Evolutionary conservation across 2,797 vertebrate genomes (phyloP), one percentile per base, ranked within the genome.

Genomic region (Pseudochromis fuscus): DNA sequence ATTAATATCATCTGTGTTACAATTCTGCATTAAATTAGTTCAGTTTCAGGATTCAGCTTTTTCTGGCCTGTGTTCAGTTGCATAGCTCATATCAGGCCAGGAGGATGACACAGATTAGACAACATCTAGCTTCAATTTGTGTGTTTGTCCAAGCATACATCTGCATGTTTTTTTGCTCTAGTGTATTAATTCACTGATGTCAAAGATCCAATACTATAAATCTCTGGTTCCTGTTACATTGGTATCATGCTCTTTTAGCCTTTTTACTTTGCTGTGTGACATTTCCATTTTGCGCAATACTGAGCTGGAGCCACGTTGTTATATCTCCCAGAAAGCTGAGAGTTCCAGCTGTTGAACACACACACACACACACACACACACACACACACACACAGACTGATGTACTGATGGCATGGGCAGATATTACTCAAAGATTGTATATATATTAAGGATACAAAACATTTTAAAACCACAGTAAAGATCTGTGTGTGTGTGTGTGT

Each of bases 291-390:
- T 88, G 51, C 62, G 37, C 65, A 80, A 78, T 9, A 62, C 48
- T 53, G 30, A 79, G 49, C 52, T 77, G 67, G 58, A 78, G 52
- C 68, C 59, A 61, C 21, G 4, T 76, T 68, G 51, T 78, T 81
- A 24, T 13, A 59, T 82, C 25, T 76, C n/a, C 59, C 67, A 57
- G 56, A 70, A 57, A 59, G 38, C 58, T 30, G 30, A 68, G 31
- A 55, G 49, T 11, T 84, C 72, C 73, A 83, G 82, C 77, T 83
- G 81, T 61, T 76, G 12, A 45, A 48, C 60, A 66, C 35, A 27
- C 25, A 49, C 23, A 59, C 18, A 46, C 19, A 48, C 10, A 48
- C 30, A 23, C 70, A 63, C 35, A 42, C 28, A 23, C 9, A 38
- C 24, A 49, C 21, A 38, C 31, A 49, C 31, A 48, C 18, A 42